Evolutionary conservation across 2,888 invertebrate species (phyloP).

Genomic region (Drosophila bunnanda): DNA sequence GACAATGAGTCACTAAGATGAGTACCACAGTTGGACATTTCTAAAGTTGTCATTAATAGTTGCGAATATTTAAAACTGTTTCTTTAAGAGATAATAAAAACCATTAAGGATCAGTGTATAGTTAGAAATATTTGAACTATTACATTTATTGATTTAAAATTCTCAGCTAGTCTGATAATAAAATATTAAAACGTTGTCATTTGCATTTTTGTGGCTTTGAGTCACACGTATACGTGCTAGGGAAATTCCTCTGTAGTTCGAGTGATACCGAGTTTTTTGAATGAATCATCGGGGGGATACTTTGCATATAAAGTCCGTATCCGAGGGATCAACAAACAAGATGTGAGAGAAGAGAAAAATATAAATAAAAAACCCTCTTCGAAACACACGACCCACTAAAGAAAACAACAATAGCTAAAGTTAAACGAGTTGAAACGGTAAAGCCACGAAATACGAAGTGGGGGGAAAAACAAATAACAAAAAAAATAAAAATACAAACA

Average conservation of each 20-base stretch:
- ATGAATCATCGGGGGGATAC: slow-evolving; percentile 56
- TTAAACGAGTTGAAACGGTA: slow-evolving; percentile 68
- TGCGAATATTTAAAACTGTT: not conserved
- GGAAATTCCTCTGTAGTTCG: slow-evolving; percentile 44
- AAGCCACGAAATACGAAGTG: slow-evolving; percentile 37
- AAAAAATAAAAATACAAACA: slow-evolving; percentile 37
- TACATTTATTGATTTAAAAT: not conserved
- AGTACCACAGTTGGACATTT: not conserved
- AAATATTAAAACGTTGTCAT: not conserved
- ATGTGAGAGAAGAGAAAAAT: slow-evolving; percentile 14
- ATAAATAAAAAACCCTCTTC: slow-evolving; percentile 14
- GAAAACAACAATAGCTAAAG: slow-evolving; percentile 34
- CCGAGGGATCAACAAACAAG: slow-evolving; percentile 25
- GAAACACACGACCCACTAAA: slow-evolving; percentile 1
- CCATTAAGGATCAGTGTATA: not conserved
- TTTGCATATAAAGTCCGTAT: slow-evolving; percentile 25
- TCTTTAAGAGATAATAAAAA: not conserved
- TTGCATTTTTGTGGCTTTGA: not conserved
- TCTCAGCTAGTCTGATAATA: not conserved
- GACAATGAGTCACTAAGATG: slow-evolving; percentile 3
- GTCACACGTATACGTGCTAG: slow-evolving; percentile 11
- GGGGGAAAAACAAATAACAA: slow-evolving; percentile 14
- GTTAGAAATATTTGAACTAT: not conserved
- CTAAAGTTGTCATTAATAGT: not conserved
- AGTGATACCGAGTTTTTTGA: slow-evolving; percentile 57